Conservation (phyloP, 2,888 invertebrate species). For the Watsonalla cultraria region DNA sequence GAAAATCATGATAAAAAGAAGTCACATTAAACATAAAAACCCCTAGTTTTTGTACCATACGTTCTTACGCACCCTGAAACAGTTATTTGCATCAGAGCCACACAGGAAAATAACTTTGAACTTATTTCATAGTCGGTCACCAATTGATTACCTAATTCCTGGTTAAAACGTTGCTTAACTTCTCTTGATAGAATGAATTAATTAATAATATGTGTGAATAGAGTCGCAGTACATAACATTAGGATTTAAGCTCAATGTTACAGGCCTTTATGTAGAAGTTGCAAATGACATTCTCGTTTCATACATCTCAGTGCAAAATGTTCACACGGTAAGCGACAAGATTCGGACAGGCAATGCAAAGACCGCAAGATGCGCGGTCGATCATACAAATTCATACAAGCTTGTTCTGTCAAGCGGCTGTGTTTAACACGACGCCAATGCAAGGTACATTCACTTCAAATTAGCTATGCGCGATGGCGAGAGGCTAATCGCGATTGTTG, state of each 20-base stretch:
- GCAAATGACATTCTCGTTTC: neutral
- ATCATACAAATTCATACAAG: neutral
- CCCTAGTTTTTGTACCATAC: no score
- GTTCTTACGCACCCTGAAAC: no score
- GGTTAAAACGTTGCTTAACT: no score
- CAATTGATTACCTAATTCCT: no score
- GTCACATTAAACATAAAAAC: no score
- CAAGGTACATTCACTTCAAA: constrained; percentile 50
- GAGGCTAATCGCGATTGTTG: no score
- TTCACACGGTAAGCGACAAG: constrained; percentile 52
- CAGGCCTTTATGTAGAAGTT: neutral
- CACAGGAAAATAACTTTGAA: constrained; percentile 31
- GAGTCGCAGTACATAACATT: neutral
- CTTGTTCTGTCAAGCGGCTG: constrained; percentile 20
- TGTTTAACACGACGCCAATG: constrained; percentile 37
- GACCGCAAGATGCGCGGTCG: neutral
- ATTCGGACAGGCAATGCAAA: constrained; percentile 46
- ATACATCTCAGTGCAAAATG: constrained; percentile 35
- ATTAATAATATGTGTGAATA: no score
- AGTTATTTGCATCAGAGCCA: no score
- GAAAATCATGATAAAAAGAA: no score
- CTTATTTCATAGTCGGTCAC: no score
- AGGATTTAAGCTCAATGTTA: neutral
- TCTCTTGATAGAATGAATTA: no score
- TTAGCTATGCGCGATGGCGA: no score